Conservation (phyloP, 2,113 vertebrate genomes). For the Quiscalus mexicanus region DNA sequence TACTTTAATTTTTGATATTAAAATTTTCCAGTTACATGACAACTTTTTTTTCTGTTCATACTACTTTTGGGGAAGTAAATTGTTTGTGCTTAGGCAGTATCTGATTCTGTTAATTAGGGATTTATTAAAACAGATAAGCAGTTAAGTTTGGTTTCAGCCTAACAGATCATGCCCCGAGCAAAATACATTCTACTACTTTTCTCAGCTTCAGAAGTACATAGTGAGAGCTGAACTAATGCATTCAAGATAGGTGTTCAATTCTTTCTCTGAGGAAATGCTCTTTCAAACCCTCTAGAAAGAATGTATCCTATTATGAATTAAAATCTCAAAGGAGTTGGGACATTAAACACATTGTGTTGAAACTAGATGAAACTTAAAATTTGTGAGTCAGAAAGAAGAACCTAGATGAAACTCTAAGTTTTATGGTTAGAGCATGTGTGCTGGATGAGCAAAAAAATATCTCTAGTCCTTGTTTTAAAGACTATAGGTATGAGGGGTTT, state of each 20-base stretch:
- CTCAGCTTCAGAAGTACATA: background rate
- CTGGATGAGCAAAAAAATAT: background rate
- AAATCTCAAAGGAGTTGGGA: background rate
- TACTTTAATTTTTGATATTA: background rate
- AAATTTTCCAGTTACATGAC: background rate
- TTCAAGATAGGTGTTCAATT: background rate
- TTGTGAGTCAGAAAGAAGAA: background rate
- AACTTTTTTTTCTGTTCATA: background rate
- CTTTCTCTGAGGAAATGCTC: background rate
- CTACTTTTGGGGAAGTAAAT: background rate
- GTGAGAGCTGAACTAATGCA: background rate
- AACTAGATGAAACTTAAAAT: background rate
- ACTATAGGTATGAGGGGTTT: fast-evolving
- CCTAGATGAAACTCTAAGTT: background rate
- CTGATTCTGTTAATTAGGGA: background rate
- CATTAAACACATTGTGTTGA: background rate
- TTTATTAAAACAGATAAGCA: background rate
- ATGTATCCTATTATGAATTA: background rate
- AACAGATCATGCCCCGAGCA: background rate
- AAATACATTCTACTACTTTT: background rate
- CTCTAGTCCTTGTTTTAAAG: background rate
- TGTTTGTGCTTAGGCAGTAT: background rate
- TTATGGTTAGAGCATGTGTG: background rate
- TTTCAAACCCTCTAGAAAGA: background rate
- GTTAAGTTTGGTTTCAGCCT: background rate